These are phyloP conservation scores for Ips typographus DNA, from an alignment of 1,140 invertebrate species.

Conservation along the genomic window DNA sequence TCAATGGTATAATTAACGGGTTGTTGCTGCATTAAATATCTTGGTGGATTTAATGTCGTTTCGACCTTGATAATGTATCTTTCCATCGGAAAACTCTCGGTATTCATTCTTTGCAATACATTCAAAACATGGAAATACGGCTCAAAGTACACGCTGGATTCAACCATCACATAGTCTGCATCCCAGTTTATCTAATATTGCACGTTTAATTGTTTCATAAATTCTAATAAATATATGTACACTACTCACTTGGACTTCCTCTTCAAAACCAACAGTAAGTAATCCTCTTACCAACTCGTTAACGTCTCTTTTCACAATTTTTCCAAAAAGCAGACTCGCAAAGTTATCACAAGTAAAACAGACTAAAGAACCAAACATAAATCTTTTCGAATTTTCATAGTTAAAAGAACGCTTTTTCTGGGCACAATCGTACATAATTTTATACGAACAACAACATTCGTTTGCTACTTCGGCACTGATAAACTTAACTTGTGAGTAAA, in stretches of 20 bases:
- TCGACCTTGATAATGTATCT: slow-evolving; percentile 58
- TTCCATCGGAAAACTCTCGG: slow-evolving; percentile 62
- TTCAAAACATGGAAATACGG: slow-evolving; percentile 66
- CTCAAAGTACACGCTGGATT: slow-evolving; percentile 69
- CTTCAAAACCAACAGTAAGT: slow-evolving; percentile 54
- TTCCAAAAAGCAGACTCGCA: slow-evolving; percentile 65
- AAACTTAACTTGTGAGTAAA: slow-evolving; percentile 33
- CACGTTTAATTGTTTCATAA: too few species aligned
- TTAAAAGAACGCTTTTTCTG: slow-evolving; percentile 39
- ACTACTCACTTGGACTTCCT: slow-evolving; percentile 37
- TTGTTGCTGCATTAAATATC: slow-evolving; percentile 34
- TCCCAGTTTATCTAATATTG: too few species aligned
- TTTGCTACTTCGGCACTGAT: slow-evolving; percentile 37
- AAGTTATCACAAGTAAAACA: slow-evolving; percentile 71
- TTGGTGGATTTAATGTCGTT: slow-evolving; percentile 31
- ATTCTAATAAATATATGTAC: too few species aligned
- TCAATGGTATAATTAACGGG: neutral
- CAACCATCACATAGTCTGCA: slow-evolving; percentile 60
- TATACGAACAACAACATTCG: slow-evolving; percentile 33
- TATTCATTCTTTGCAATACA: slow-evolving; percentile 59
- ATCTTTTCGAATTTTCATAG: slow-evolving; percentile 56
- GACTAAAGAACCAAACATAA: slow-evolving; percentile 73
- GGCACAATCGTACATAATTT: slow-evolving; percentile 36
- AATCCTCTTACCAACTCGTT: slow-evolving; percentile 55
- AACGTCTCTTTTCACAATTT: slow-evolving; percentile 61